Evolutionary conservation across 2,888 invertebrate species (phyloP), one percentile per base, ranked within the genome.

Genomic region (Lumbricus terrestris): DNA sequence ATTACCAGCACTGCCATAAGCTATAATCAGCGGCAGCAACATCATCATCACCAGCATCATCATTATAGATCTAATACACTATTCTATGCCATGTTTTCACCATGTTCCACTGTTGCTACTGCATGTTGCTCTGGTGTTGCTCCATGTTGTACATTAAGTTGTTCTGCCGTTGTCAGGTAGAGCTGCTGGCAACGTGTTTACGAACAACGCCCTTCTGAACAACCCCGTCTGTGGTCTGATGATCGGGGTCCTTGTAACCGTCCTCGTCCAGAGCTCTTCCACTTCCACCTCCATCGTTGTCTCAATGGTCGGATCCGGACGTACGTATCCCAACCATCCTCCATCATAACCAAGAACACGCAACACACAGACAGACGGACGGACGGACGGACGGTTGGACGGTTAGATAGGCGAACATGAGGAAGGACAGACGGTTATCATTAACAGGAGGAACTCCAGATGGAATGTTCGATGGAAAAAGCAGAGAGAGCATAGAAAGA

Each of bases 161-260:
- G 1, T 23, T 5, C 29, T 85, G 85, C 23, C 20, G 34, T 35
- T 85, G 37, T 69, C 89, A 91, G 91, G 91, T 11, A n/a, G 91
- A 29, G 47, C 89, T 3, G 91, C 91, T 11, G 90, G 90, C 23
- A 69, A 89, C 33, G 88, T 90, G 8, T 90, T 91, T 35, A 93
- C 94, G 18, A 94, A 95, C 92, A 95, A 94, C 91, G 94, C 94
- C 88, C 92, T 96, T 5, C 93, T 96, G 40, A 91, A 93, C 83
- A 96, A 96, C 93, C 96, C 96, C 0, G 94, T 96, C 15, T 95
- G 95, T 8, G 96, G 96, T 0, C 93, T 96, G 34, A 96, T 96
- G 95, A 95, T 96, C 82, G 96, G 96, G 2, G 95, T 96, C 37
- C 93, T 96, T 91, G 95, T 95, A 13, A 96, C 96, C 13, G 96